phyloP scores from a whole-genome alignment of 1,140 invertebrate species.

The Neodiprion pinetum region DNA sequence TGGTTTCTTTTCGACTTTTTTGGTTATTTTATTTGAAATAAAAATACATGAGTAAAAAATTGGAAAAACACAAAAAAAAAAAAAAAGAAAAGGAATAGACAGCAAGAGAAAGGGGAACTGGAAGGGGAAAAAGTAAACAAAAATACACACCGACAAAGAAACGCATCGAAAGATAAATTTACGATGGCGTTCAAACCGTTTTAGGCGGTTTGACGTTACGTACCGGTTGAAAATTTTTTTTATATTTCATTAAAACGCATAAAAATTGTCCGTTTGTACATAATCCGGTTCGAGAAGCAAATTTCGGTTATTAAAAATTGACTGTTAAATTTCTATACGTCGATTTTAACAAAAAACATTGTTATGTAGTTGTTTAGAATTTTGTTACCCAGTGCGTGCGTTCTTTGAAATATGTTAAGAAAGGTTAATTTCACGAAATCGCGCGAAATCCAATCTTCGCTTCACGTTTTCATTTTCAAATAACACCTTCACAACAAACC shows the following conservation, averaged over 20 bases:
- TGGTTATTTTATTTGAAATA: constrained; percentile 28
- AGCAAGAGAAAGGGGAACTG: constrained; percentile 8
- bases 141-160: neutral
- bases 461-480: constrained; percentile 4
- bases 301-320: constrained; percentile 44
- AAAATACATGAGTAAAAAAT: constrained; percentile 32
- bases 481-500: constrained; percentile 12
- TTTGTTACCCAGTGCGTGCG: constrained; percentile 16
- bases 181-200: no score
- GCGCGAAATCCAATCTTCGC: constrained; percentile 17
- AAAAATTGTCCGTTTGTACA: neutral
- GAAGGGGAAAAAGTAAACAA: constrained; percentile 12
- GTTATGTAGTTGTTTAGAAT: constrained; percentile 48
- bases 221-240: neutral
- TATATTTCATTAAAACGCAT: neutral
- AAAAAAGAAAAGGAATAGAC: constrained; percentile 13
- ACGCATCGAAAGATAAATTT: neutral
- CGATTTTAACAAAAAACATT: constrained; percentile 42
- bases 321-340: constrained; percentile 37
- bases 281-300: constrained; percentile 16
- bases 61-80: constrained; percentile 23
- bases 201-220: neutral
- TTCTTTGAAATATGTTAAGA: constrained; percentile 19
- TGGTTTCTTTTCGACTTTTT: constrained; percentile 19
- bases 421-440: constrained; percentile 10